Percentiles rank a stretch among this genome's conserved stretches.
These are phyloP conservation scores for Neomicropteryx cornuta DNA, from an alignment of 1,140 invertebrate genomes.

Conservation along the genomic window DNA sequence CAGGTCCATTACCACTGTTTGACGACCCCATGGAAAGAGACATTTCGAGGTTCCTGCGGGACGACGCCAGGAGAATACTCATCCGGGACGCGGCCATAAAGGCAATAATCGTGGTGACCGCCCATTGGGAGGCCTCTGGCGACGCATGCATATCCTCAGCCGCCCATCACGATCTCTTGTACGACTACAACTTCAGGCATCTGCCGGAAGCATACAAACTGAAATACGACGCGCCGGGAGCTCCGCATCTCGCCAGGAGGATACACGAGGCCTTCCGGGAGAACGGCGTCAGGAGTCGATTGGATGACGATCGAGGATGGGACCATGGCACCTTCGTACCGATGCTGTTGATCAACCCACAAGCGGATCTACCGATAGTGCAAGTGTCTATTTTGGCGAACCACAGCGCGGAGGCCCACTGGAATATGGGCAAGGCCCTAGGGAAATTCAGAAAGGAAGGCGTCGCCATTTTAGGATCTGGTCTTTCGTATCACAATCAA, in stretches of 20 bases:
- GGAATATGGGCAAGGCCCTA: too few species aligned
- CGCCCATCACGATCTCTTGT: slow-evolving; percentile 9
- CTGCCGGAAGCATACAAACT: slow-evolving; percentile 12
- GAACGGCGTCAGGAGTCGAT: slow-evolving; percentile 2
- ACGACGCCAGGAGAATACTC: too few species aligned
- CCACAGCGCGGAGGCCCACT: background rate
- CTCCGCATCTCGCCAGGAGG: slow-evolving; percentile 8
- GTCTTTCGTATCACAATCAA: too few species aligned
- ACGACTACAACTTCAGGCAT: slow-evolving; percentile 13
- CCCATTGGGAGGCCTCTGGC: slow-evolving; percentile 11
- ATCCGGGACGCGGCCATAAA: too few species aligned
- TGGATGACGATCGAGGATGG: too few species aligned
- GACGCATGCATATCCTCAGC: slow-evolving; percentile 11
- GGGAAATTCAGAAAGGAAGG: too few species aligned
- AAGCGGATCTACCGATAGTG: background rate
- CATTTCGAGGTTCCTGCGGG: too few species aligned
- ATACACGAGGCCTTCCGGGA: slow-evolving; percentile 11
- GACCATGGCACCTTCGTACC: slow-evolving; percentile 6
- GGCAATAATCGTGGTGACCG: slow-evolving; percentile 12
- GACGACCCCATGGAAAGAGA: too few species aligned
- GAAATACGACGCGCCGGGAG: slow-evolving; percentile 11
- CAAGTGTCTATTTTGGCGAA: background rate
- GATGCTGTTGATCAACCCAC: slow-evolving; percentile 11
- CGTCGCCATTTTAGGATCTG: too few species aligned
- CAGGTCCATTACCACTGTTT: too few species aligned